Base-by-base conservation (phyloP, 2,797 vertebrate species). In the Momotus momota region DNA sequence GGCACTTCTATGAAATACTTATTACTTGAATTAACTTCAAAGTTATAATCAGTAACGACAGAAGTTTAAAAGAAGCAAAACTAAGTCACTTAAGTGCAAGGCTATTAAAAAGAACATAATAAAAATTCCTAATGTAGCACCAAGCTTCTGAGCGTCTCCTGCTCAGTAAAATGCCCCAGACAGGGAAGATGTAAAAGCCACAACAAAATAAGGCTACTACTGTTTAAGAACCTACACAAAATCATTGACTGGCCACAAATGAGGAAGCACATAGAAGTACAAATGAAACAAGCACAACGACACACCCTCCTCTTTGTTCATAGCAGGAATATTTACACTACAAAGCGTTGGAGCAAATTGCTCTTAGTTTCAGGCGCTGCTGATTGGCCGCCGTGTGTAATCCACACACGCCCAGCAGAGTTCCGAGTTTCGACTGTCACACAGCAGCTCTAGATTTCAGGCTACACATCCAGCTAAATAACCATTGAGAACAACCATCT, bases 271-370 rank as follows among this genome's bases (percentile, higher is more conserved):
- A 51, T 20, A 57, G 65, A 79, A 66, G 52, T 38, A 88, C 81
- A 86, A 93, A 87, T 55, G 94, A 93, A 96, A 79, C 55, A 27
- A 81, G 58, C 33, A 16, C 25, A n/a, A 62, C 12, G 96, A 72
- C 97, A 95, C 96, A 86, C 97, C 97, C 94, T 93, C 81, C 60
- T 46, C 84, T 96, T 96, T 94, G 94, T 97, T 94, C 94, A 62
- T 10, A 46, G 94, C 84, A 93, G 94, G 84, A 92, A 51, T 96
- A 97, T 96, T 96, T 96, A 95, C 94, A 97, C 92, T 91, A 88
- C 90, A 93, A 85, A 92, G 94, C 58, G 61, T 6, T 35, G 81
- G 66, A 61, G 92, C 78, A 88, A 96, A 90, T 66, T 48, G 92
- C 82, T 93, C 69, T 51, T 58, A 27, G 89, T 91, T 92, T 96